Conservation (phyloP, 2,888 invertebrate genomes). For the Octodonta nipae region DNA sequence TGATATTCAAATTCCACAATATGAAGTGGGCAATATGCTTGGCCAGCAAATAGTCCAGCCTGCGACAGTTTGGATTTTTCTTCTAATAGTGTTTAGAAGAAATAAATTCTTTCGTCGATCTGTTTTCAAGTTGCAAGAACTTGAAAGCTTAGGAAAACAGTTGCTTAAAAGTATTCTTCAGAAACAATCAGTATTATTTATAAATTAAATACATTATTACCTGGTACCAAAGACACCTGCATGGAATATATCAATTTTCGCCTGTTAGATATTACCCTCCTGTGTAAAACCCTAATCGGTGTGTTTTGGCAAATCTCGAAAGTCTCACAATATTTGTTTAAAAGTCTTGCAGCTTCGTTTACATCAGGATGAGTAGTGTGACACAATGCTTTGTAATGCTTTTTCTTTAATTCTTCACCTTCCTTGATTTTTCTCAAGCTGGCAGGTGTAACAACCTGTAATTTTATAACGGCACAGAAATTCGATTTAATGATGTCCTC, state of each 20-base stretch:
- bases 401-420: conserved; percentile 79
- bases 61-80: no score
- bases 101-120: no score
- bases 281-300: conserved; percentile 79
- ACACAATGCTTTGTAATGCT: conserved; percentile 76
- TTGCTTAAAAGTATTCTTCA: no score
- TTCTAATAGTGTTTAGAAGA: no score
- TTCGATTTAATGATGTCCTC: conserved; percentile 41
- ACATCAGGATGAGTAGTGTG: conserved; percentile 32
- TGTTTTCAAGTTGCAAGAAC: no score
- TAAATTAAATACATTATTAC: no score
- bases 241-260: conserved; percentile 52
- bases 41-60: no score
- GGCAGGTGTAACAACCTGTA: conserved; percentile 47
- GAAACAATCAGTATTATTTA: no score
- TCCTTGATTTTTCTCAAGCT: conserved; percentile 10
- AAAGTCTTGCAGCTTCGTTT: conserved; percentile 39
- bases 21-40: no score
- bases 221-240: conserved; percentile 42
- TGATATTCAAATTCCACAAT: no score
- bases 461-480: conserved; percentile 45
- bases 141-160: no score
- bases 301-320: conserved; percentile 67
- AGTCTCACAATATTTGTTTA: conserved; percentile 24
- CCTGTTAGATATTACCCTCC: conserved; percentile 61